Percentiles rank a stretch among this genome's conserved stretches.
These are phyloP conservation scores for Brachylomia viminalis DNA, from an alignment of 2,888 invertebrate genomes.

Conservation along the genomic window DNA sequence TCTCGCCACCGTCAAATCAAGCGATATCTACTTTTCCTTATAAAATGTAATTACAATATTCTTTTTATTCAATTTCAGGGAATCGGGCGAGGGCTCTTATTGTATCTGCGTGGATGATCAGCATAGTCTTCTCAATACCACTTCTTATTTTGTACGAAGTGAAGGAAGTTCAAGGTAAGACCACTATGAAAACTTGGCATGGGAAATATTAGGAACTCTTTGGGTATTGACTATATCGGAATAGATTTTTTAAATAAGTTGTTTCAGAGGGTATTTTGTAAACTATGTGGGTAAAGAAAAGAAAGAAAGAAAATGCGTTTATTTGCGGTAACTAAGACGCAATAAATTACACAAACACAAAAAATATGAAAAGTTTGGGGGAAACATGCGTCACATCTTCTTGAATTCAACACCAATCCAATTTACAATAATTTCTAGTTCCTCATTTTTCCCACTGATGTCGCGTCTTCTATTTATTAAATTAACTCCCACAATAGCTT, in stretches of 20 bases:
- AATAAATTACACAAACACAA: no score
- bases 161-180: conserved; percentile 93
- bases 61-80: conserved; percentile 91
- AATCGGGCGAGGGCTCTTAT: conserved; percentile 95
- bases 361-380: no score
- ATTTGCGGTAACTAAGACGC: no score
- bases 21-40: not conserved
- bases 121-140: conserved; percentile 95
- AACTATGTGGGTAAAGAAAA: conserved; percentile 1
- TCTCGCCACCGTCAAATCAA: conserved; percentile 14
- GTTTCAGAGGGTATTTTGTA: not conserved
- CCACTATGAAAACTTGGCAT: not conserved
- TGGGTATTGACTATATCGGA: not conserved
- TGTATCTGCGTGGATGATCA: conserved; percentile 95
- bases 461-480: not conserved
- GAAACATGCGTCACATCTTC: no score
- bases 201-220: not conserved
- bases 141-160: conserved; percentile 95
- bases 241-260: not conserved
- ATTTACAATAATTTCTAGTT: not conserved
- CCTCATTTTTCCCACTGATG: not conserved
- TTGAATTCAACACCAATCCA: not conserved
- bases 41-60: conserved; percentile 17
- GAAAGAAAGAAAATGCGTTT: no score
- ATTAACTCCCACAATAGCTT: conserved; percentile 15